Evolutionary conservation across 2,797 vertebrate species (phyloP).

Genomic region (Pseudochaenichthys georgianus): DNA sequence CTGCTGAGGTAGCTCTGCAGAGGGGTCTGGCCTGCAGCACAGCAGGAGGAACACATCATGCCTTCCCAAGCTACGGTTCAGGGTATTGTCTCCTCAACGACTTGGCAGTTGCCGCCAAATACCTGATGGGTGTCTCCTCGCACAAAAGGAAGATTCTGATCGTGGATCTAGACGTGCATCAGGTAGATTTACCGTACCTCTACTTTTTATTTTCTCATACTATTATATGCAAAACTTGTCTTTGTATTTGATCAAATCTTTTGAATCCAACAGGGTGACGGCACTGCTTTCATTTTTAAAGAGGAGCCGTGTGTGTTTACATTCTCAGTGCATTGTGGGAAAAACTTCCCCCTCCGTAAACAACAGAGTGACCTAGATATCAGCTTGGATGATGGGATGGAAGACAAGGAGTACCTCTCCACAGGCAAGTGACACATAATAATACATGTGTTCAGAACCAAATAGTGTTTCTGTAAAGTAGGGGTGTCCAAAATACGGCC

Average conservation of each 20-base stretch:
- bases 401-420: slow-evolving; percentile 74
- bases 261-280: slow-evolving; percentile 71
- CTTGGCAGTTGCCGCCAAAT: slow-evolving; percentile 73
- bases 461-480: neutral
- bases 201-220: neutral
- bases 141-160: slow-evolving; percentile 70
- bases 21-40: slow-evolving; percentile 79
- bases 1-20: slow-evolving; percentile 72
- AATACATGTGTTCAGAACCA: neutral
- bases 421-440: slow-evolving; percentile 49
- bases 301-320: slow-evolving; percentile 77
- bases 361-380: slow-evolving; percentile 79
- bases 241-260: neutral
- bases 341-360: slow-evolving; percentile 77
- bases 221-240: neutral
- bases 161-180: slow-evolving; percentile 82
- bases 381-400: slow-evolving; percentile 68
- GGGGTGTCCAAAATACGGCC: no score
- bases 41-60: slow-evolving; percentile 78
- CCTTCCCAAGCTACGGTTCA: slow-evolving; percentile 72
- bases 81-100: slow-evolving; percentile 81
- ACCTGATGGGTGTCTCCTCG: slow-evolving; percentile 35
- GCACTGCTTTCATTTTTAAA: slow-evolving; percentile 79
- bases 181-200: slow-evolving; percentile 55
- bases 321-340: slow-evolving; percentile 80